These are phyloP conservation scores for Anas platyrhynchos DNA, from an alignment of 2,113 vertebrate genomes.

Conservation along the genomic window DNA sequence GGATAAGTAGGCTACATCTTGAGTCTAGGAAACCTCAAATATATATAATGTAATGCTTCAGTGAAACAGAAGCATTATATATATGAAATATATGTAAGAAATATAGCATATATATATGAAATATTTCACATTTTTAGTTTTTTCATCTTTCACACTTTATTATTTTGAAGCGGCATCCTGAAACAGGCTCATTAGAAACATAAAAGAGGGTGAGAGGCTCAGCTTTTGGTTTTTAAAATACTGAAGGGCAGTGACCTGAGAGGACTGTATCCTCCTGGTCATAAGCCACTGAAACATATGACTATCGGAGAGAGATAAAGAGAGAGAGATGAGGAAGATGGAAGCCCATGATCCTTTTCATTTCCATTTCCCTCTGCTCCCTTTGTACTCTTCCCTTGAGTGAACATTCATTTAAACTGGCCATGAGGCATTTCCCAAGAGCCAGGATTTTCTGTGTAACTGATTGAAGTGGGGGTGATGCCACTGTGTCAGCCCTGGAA, in stretches of 20 bases:
- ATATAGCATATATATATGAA: background rate
- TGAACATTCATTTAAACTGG: background rate
- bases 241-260: background rate
- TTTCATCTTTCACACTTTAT: background rate
- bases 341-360: background rate
- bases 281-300: background rate
- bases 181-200: background rate
- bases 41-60: background rate
- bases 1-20: background rate
- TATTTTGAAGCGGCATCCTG: background rate
- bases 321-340: background rate
- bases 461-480: background rate
- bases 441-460: background rate
- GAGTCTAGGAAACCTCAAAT: background rate
- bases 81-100: background rate
- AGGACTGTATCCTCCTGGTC: background rate
- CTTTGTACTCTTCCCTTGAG: background rate
- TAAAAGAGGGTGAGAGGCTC: background rate
- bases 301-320: background rate
- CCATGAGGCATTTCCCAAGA: background rate
- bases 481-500: background rate
- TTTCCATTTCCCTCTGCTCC: rapidly evolving
- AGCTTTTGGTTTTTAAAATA: background rate
- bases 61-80: background rate
- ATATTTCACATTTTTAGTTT: background rate